Conservation (phyloP, 2,888 invertebrate species). For the Apamea monoglypha region DNA sequence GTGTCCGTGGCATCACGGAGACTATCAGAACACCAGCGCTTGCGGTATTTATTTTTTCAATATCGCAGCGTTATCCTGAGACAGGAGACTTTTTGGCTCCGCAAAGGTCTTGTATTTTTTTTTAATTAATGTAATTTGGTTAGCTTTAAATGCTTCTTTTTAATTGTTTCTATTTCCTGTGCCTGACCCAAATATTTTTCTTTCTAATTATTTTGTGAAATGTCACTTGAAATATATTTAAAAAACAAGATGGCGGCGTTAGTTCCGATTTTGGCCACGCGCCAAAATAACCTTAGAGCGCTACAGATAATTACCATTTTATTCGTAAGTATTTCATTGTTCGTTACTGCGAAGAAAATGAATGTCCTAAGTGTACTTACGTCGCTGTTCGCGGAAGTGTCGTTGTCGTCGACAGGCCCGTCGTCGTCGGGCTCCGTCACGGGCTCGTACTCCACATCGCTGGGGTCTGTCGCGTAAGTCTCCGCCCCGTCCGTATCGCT, state of each 20-base stretch:
- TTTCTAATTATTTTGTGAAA: no score
- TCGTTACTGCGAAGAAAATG: not conserved
- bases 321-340: not conserved
- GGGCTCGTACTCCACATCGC: conserved; percentile 85
- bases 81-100: no score
- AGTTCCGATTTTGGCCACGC: not conserved
- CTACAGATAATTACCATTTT: not conserved
- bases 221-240: no score
- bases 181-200: no score
- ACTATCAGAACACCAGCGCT: no score
- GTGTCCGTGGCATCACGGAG: no score
- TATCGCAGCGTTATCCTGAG: no score
- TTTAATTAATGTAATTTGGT: no score
- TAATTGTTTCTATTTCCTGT: no score
- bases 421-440: conserved; percentile 87
- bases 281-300: not conserved
- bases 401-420: conserved; percentile 76
- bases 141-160: no score
- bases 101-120: no score
- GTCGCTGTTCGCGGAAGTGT: conserved; percentile 90
- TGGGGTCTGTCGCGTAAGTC: conserved; percentile 72
- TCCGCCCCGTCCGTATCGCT: conserved; percentile 82
- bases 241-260: not conserved
- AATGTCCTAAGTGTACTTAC: conserved; percentile 71
- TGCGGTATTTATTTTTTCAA: no score